Base-by-base conservation (phyloP, 2,113 vertebrate genomes). In the Marmota monax region DNA sequence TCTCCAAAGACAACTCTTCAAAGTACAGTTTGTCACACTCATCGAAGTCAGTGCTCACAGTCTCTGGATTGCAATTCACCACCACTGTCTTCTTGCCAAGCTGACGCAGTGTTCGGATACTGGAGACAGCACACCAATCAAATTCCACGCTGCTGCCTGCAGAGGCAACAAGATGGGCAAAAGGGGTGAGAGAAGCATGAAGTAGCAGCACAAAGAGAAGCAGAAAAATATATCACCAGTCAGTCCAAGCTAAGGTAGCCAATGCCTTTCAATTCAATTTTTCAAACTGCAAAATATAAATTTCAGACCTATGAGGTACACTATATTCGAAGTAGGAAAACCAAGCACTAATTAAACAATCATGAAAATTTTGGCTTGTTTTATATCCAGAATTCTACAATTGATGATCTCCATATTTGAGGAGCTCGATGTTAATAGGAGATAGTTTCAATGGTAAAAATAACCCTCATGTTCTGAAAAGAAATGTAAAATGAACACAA, bases 11-110 rank as follows among this genome's bases (percentile, higher is more conserved):
- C 97, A 99, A 97, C 97, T 99, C 99, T 98, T 99, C 99, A 96
- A 99, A 99, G 98, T 99, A 99, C 77, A 99, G 99, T 89, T 99
- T 99, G 99, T 99, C 99, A 88, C 99, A 99, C 98, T 99, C 99
- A 95, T 99, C 99, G 96, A 99, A 99, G 98, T 99, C 99, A 0
- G 99, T 99, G 99, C 99, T 99, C 98, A 99, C 99, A 0, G 99
- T 99, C 98, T 99, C 99, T 0, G 99, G 99, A 98, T 99, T 99
- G 98, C 99, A 99, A 98, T 99, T 99, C 96, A 99, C 99, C 1
- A 99, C 99, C 29, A 99, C 99, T 0, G 99, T 99, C 98, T 98
- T 99, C 98, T 98, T 99, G 94, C 99, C 99, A 97, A 99, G 99
- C 91, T 99, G 99, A 94, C 99, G 99, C 98, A 99, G 97, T 0